Evolutionary conservation across 2,888 invertebrate species (phyloP).

Genomic region (Colostygia pectinataria): DNA sequence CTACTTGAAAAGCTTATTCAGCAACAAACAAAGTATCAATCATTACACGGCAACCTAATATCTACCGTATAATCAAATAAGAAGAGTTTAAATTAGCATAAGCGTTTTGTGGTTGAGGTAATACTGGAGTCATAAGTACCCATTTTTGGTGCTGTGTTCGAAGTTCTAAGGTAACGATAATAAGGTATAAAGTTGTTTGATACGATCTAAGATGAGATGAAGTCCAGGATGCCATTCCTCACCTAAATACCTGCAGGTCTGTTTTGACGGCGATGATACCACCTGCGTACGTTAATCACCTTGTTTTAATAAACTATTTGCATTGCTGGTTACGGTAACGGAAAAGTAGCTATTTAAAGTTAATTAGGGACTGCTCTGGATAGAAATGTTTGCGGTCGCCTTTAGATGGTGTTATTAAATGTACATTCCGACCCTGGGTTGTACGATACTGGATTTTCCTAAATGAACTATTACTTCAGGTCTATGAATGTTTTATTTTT

Average conservation of each 20-base stretch:
- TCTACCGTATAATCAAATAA: neutral
- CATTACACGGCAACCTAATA: neutral
- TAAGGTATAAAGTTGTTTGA: constrained; percentile 30
- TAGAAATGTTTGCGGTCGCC: too few relatives aligned
- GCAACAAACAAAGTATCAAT: constrained; percentile 21
- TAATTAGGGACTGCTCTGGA: constrained; percentile 7
- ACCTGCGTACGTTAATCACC: constrained; percentile 56
- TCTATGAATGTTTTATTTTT: too few relatives aligned
- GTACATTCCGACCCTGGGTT: too few relatives aligned
- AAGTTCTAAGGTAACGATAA: neutral
- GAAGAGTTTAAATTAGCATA: constrained; percentile 25
- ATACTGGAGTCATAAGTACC: constrained; percentile 13
- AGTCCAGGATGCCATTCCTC: constrained; percentile 62
- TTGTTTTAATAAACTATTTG: constrained; percentile 33
- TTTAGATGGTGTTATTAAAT: too few relatives aligned
- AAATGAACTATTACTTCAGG: too few relatives aligned
- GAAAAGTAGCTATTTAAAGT: constrained; percentile 9
- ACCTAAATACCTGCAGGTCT: constrained; percentile 61
- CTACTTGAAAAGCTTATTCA: constrained; percentile 28
- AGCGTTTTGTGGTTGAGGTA: neutral
- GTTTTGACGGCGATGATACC: constrained; percentile 58
- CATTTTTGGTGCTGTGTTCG: neutral
- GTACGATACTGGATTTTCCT: too few relatives aligned
- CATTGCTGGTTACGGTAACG: constrained; percentile 8
- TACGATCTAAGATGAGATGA: constrained; percentile 45